Percentiles rank a stretch among this genome's conserved stretches.
Evolutionary conservation across 2,888 invertebrate genomes (phyloP).

Genomic region (Epinotia brunnichana): DNA sequence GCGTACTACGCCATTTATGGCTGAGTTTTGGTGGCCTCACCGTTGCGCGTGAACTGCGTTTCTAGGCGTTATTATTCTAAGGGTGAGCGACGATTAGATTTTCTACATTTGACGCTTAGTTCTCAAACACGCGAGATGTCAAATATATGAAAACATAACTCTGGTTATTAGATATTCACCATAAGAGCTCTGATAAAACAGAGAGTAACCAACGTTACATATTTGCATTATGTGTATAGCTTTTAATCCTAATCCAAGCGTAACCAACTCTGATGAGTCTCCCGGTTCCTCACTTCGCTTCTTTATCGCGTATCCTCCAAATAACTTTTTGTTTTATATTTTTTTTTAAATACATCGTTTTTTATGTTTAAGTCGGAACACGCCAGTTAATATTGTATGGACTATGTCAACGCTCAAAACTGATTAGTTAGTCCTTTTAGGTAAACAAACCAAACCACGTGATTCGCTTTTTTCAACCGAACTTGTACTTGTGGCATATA

Average conservation of each 20-base stretch:
- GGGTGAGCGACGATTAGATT: too few species aligned
- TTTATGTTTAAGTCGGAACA: not conserved
- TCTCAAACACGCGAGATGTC: too few species aligned
- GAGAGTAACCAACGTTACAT: too few species aligned
- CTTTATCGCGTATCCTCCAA: constrained; percentile 1
- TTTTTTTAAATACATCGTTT: not conserved
- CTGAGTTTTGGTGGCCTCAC: too few species aligned
- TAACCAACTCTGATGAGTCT: constrained; percentile 19
- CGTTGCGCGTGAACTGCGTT: too few species aligned
- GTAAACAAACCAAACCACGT: not conserved
- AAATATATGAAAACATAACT: too few species aligned
- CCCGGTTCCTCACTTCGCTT: constrained; percentile 18
- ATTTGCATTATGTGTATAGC: not conserved
- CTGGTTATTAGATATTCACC: not conserved
- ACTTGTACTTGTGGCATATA: not conserved
- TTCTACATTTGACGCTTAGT: too few species aligned
- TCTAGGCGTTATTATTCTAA: too few species aligned
- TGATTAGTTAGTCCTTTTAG: not conserved
- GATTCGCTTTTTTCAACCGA: not conserved
- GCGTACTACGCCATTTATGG: too few species aligned
- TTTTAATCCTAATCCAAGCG: not conserved
- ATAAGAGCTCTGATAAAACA: too few species aligned
- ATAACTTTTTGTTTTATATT: not conserved
- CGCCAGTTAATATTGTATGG: constrained; percentile 19
- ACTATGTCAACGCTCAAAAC: not conserved